A percentile compares a stretch with the other conserved stretches of the same genome.
Conservation (phyloP, 1,140 invertebrate genomes). For the Temnothorax nylanderi region DNA sequence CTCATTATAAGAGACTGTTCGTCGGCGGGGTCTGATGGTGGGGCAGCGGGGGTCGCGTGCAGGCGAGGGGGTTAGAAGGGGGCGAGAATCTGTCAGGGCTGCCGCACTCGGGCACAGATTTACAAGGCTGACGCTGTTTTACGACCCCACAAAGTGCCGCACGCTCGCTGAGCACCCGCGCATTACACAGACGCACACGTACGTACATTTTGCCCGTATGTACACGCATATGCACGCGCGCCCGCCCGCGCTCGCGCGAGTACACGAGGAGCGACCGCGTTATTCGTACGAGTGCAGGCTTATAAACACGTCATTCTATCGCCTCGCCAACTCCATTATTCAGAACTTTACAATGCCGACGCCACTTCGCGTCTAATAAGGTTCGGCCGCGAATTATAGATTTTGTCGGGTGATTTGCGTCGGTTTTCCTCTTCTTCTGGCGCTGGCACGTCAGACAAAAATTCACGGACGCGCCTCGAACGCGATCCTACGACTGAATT, state of each 20-base stretch:
- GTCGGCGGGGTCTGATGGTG: conserved; percentile 18
- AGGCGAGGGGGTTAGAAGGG: conserved; percentile 43
- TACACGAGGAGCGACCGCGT: conserved; percentile 20
- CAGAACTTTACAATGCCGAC: conserved; percentile 77
- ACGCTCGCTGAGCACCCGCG: conserved; percentile 62
- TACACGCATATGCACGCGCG: conserved; percentile 22
- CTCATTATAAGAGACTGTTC: conserved; percentile 61
- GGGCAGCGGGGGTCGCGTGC: neutral
- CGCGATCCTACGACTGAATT: neutral
- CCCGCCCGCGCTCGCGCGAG: conserved; percentile 56
- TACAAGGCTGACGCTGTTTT: conserved; percentile 83
- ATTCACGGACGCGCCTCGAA: neutral
- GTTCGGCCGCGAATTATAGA: conserved; percentile 27
- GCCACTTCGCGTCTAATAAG: conserved; percentile 42
- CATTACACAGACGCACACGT: conserved; percentile 5
- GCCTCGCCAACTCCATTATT: conserved; percentile 78
- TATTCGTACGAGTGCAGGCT: conserved; percentile 65
- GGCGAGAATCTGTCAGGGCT: conserved; percentile 80
- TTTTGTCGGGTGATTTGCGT: conserved; percentile 24
- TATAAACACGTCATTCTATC: conserved; percentile 83
- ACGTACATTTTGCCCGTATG: neutral
- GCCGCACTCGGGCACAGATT: conserved; percentile 83
- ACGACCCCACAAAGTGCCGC: conserved; percentile 84
- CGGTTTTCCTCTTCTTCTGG: neutral
- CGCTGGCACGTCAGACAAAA: neutral